Percentiles rank a stretch among this genome's conserved stretches.
These are phyloP conservation scores for Apteryx mantelli DNA, from an alignment of 2,113 vertebrate species.

Conservation along the genomic window DNA sequence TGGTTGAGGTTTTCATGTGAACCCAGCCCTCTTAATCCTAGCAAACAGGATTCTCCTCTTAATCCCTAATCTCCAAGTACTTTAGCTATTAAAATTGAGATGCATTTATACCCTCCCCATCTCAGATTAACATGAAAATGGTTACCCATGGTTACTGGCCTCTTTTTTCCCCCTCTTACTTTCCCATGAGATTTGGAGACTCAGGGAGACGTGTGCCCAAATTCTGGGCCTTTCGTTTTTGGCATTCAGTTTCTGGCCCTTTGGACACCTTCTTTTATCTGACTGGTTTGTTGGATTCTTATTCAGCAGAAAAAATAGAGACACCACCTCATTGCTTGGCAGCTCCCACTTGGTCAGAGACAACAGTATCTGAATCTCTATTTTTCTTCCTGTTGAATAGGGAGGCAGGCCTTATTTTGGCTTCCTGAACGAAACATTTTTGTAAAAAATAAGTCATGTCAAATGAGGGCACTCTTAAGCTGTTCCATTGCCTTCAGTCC, in stretches of 20 bases:
- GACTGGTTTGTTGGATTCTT: background rate
- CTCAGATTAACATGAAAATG: conserved; percentile 55
- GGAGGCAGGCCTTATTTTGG: background rate
- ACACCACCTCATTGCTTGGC: background rate
- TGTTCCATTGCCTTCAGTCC: background rate
- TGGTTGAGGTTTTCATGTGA: conserved; percentile 68
- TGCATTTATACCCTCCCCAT: conserved; percentile 40
- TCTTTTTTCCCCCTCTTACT: background rate
- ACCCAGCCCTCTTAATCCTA: conserved; percentile 60
- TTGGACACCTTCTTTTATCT: background rate
- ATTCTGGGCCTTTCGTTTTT: background rate
- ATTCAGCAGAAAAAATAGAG: background rate
- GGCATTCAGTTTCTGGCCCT: background rate
- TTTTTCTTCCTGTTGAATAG: background rate
- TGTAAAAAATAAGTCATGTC: background rate
- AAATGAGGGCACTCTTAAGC: background rate
- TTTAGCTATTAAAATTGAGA: conserved; percentile 70
- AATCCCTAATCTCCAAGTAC: conserved; percentile 67
- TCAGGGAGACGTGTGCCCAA: background rate
- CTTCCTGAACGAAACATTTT: background rate
- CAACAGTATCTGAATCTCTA: background rate
- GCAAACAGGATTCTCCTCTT: conserved; percentile 63
- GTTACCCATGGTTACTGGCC: conserved; percentile 36
- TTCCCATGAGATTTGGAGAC: background rate
- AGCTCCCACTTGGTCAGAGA: background rate